phyloP scores from a whole-genome alignment of 2,888 invertebrate genomes.

The Ypsolopha sequella region DNA sequence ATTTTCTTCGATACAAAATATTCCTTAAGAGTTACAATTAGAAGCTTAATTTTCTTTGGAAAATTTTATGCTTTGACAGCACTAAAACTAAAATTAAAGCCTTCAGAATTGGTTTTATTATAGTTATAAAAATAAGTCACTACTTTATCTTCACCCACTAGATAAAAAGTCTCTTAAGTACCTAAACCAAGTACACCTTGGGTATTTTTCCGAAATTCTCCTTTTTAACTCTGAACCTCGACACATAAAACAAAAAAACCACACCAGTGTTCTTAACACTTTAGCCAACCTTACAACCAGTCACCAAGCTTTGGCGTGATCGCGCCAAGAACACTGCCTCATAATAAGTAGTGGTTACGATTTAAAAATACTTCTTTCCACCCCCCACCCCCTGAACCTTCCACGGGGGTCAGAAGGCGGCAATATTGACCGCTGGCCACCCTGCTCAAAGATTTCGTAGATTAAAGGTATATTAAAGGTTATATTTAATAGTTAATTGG shows the following conservation, averaged over 20 bases:
- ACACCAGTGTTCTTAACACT: background rate
- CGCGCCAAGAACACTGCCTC: conserved; percentile 14
- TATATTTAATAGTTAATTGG: conserved; percentile 20
- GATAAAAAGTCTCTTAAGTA: too few relatives aligned
- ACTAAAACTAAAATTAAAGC: too few relatives aligned
- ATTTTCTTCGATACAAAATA: too few relatives aligned
- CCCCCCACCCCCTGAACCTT: conserved; percentile 4
- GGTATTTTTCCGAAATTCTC: too few relatives aligned
- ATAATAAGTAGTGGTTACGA: conserved; percentile 15
- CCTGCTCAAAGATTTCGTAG: background rate
- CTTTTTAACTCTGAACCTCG: too few relatives aligned
- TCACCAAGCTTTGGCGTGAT: conserved; percentile 12
- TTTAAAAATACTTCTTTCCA: conserved; percentile 10
- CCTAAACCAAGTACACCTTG: too few relatives aligned
- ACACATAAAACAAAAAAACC: background rate
- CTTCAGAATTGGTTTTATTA: too few relatives aligned
- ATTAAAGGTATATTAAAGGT: conserved; percentile 1
- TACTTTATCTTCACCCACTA: too few relatives aligned
- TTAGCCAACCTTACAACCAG: background rate
- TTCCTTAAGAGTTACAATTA: too few relatives aligned
- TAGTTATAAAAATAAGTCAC: too few relatives aligned
- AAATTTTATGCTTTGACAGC: too few relatives aligned
- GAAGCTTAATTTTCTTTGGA: too few relatives aligned
- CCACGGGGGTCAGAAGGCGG: conserved; percentile 2
- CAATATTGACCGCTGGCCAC: background rate